These are phyloP conservation scores for Idaea biselata DNA, from an alignment of 2,888 invertebrate species.

Conservation along the genomic window DNA sequence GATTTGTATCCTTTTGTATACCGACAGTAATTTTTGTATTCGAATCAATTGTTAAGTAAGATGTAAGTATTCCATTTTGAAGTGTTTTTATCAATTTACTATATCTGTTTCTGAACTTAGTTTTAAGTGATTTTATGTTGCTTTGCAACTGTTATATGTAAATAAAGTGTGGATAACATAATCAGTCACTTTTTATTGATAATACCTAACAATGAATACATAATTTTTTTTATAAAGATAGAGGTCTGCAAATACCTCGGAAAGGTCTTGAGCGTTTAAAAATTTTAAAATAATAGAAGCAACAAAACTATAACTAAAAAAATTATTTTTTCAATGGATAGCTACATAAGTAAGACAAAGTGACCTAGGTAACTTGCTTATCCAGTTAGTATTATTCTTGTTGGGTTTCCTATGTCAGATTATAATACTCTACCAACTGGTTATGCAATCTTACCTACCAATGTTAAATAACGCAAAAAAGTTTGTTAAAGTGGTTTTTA, in stretches of 20 bases:
- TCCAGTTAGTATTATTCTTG: not conserved
- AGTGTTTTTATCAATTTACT: slow-evolving; percentile 31
- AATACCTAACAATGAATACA: not conserved
- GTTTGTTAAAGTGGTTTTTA: too few relatives aligned
- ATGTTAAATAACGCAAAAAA: too few relatives aligned
- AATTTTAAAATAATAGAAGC: too few relatives aligned
- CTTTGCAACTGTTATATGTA: slow-evolving; percentile 30
- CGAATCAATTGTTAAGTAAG: slow-evolving; percentile 31
- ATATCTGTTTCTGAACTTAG: slow-evolving; percentile 22
- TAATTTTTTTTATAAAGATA: too few relatives aligned
- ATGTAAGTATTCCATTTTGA: slow-evolving; percentile 37
- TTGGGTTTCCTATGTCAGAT: not conserved
- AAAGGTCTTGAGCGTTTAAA: too few relatives aligned
- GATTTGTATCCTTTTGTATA: slow-evolving; percentile 10
- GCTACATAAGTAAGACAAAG: too few relatives aligned
- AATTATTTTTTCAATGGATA: too few relatives aligned
- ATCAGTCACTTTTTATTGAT: not conserved
- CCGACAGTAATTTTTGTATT: slow-evolving; percentile 17
- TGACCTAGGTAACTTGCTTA: not conserved
- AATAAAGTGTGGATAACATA: slow-evolving; percentile 38
- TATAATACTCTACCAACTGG: not conserved
- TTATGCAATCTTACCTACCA: not conserved
- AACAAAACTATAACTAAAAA: too few relatives aligned
- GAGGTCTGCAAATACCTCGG: too few relatives aligned
- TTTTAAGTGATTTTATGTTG: slow-evolving; percentile 26